phyloP scores from a whole-genome alignment of 2,113 vertebrate species.

The Scolopax mira region DNA sequence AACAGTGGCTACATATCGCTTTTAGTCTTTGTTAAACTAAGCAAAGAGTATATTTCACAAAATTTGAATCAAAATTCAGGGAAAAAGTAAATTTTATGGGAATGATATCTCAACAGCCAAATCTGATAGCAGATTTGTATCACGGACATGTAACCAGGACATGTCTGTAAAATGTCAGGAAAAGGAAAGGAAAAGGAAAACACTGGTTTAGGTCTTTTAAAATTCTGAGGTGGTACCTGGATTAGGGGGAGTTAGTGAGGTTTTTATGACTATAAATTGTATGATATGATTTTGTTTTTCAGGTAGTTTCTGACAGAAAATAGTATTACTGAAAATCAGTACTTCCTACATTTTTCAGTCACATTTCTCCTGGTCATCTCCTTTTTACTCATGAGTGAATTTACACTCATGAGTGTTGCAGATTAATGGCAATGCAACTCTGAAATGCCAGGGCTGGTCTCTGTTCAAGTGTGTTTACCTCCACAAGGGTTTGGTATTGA shows the following conservation, averaged over 20 bases:
- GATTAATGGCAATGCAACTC: neutral
- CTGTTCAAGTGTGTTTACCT: neutral
- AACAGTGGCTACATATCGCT: neutral
- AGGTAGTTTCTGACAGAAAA: neutral
- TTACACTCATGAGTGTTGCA: neutral
- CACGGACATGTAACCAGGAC: neutral
- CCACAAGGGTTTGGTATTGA: neutral
- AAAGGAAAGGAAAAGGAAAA: neutral
- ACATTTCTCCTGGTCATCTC: neutral
- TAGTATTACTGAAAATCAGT: neutral
- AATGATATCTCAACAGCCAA: neutral
- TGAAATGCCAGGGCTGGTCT: rapidly evolving
- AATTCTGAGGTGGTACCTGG: neutral
- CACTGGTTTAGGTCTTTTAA: neutral
- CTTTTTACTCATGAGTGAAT: neutral
- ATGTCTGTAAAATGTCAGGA: neutral
- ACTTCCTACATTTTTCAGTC: neutral
- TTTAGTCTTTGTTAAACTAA: neutral
- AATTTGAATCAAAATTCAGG: neutral
- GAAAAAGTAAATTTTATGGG: neutral
- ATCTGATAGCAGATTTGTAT: neutral
- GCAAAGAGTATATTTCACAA: neutral
- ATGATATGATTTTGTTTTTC: neutral
- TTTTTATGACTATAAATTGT: neutral
- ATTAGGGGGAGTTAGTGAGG: neutral